phyloP scores from a whole-genome alignment of 2,797 vertebrate species.

The Thunnus albacares region DNA sequence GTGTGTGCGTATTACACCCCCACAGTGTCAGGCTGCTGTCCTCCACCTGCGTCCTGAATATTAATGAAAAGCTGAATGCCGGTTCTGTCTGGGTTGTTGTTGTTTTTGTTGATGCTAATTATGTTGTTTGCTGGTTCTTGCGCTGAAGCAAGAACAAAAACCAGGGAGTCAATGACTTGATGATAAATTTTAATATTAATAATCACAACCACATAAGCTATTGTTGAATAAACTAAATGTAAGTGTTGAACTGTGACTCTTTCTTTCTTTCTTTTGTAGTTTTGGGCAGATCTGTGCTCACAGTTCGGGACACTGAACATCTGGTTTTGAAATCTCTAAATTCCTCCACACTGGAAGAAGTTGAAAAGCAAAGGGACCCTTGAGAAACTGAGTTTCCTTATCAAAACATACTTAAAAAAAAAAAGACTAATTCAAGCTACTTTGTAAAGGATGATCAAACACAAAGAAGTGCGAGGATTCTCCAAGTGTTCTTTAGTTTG shows the following conservation, averaged over 20 bases:
- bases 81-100: slow-evolving; percentile 36
- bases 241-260: not conserved
- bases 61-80: slow-evolving; percentile 55
- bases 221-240: not conserved
- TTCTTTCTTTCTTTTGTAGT: not conserved
- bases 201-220: not conserved
- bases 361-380: slow-evolving; percentile 3
- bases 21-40: slow-evolving; percentile 59
- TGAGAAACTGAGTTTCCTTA: not conserved
- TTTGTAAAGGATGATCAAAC: slow-evolving; percentile 41
- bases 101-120: slow-evolving; percentile 21
- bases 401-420: slow-evolving; percentile 30
- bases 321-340: not conserved
- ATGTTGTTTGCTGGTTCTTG: slow-evolving; percentile 27
- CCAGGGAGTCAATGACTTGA: not conserved
- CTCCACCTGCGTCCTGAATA: slow-evolving; percentile 70
- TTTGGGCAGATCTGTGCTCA: not conserved
- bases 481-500: slow-evolving; percentile 12
- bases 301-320: not conserved
- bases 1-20: slow-evolving; percentile 37
- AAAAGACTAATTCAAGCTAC: slow-evolving; percentile 12
- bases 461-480: not conserved
- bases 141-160: slow-evolving; percentile 13
- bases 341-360: not conserved
- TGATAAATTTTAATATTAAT: not conserved